phyloP scores from a whole-genome alignment of 2,888 invertebrate genomes.

The Amiota minor region DNA sequence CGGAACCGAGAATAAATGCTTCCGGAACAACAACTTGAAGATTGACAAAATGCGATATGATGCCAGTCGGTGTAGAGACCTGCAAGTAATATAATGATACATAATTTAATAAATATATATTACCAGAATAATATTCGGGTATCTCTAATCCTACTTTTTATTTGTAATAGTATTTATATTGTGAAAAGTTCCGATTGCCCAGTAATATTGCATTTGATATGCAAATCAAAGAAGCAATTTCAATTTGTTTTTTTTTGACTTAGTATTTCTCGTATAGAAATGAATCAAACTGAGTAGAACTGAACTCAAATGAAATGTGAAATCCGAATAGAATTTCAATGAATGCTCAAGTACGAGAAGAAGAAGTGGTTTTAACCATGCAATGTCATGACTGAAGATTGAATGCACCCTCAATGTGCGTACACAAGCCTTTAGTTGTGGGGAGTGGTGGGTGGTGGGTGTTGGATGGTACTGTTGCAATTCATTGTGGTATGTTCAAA shows the following conservation, averaged over 20 bases:
- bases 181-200: not conserved
- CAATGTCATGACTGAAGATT: no score
- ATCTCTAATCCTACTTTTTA: no score
- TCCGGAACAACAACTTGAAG: constrained; percentile 91
- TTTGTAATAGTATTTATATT: no score
- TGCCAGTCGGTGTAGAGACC: constrained; percentile 88
- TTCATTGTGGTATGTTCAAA: not conserved
- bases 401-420: no score
- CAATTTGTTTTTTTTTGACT: constrained; percentile 51
- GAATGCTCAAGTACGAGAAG: constrained; percentile 36
- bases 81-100: constrained; percentile 72
- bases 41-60: constrained; percentile 90
- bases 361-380: constrained; percentile 41
- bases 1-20: constrained; percentile 89
- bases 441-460: constrained; percentile 47
- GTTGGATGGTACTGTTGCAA: not conserved
- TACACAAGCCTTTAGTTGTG: constrained; percentile 64
- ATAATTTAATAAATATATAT: no score
- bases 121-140: no score
- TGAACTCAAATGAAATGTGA: not conserved
- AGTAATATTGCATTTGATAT: constrained; percentile 63
- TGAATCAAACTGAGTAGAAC: not conserved
- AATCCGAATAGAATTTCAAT: constrained; percentile 46
- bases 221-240: constrained; percentile 68
- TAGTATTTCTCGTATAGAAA: constrained; percentile 35